These are phyloP conservation scores for Euzophera pinguis DNA, from an alignment of 2,888 invertebrate species.

Conservation along the genomic window DNA sequence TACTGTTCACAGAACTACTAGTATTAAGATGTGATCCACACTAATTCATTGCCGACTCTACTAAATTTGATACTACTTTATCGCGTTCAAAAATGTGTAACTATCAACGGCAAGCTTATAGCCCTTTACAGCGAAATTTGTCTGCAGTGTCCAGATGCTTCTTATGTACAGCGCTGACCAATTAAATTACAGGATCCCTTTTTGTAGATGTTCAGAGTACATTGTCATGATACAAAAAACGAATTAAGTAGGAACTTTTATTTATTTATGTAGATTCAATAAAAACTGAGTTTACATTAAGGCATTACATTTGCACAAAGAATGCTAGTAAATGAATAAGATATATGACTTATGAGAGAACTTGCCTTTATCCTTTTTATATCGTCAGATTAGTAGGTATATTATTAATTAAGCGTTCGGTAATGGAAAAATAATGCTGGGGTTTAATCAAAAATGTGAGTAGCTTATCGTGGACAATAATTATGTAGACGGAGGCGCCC, in stretches of 20 bases:
- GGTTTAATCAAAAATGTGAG: conserved; percentile 42
- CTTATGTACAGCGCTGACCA: too few species aligned
- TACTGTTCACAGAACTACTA: not conserved
- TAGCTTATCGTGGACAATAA: conserved; percentile 38
- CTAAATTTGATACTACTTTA: too few species aligned
- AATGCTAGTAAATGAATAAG: not conserved
- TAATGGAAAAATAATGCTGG: conserved; percentile 47
- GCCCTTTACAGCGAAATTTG: too few species aligned
- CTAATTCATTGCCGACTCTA: too few species aligned
- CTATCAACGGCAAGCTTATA: too few species aligned
- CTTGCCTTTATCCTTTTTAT: not conserved
- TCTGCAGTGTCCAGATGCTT: too few species aligned
- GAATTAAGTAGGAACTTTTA: not conserved
- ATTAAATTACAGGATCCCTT: too few species aligned
- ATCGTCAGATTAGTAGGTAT: not conserved
- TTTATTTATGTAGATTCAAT: not conserved
- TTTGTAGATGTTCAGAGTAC: too few species aligned
- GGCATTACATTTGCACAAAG: conserved; percentile 14
- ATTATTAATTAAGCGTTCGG: conserved; percentile 18
- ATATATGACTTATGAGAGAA: too few species aligned
- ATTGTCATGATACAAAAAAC: not conserved
- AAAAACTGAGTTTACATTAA: not conserved
- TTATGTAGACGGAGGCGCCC: conserved; percentile 30
- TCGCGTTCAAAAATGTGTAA: too few species aligned
- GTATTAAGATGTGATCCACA: not conserved